These are phyloP conservation scores for Spilogale gracilis DNA, from an alignment of 2,113 vertebrate species.

Conservation along the genomic window DNA sequence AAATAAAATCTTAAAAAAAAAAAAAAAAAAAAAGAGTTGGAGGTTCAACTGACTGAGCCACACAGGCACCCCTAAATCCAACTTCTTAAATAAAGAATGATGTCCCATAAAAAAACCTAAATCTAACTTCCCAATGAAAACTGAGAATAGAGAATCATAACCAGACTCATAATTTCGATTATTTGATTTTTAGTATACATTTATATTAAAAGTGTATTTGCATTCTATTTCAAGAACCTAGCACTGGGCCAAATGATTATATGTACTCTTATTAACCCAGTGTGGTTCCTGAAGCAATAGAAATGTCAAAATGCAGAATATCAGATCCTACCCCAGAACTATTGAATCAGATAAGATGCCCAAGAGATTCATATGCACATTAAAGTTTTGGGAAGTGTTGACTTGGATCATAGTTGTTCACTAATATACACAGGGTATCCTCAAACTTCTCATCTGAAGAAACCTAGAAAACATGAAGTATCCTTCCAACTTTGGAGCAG, in stretches of 20 bases:
- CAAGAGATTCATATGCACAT: not conserved
- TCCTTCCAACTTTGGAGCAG: not conserved
- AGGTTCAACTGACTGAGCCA: not conserved
- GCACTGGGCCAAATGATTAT: not conserved
- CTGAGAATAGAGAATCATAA: not conserved
- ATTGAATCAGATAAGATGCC: not conserved
- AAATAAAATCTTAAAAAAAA: too few species aligned
- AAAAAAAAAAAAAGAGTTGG: too few species aligned
- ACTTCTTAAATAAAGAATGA: not conserved
- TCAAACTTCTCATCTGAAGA: conserved; percentile 15
- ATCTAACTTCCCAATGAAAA: not conserved
- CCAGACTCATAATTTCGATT: not conserved
- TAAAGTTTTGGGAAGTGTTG: not conserved
- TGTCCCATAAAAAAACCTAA: not conserved
- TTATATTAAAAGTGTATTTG: conserved; percentile 10
- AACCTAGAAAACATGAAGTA: not conserved
- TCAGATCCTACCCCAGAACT: not conserved
- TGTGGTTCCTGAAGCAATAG: not conserved
- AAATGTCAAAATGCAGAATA: not conserved
- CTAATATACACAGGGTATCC: not conserved
- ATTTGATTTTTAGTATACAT: conserved; percentile 8
- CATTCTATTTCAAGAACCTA: conserved; percentile 34
- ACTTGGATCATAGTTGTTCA: not conserved
- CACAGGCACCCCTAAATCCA: not conserved
- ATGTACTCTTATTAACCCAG: not conserved